Evolutionary conservation across 2,888 invertebrate species (phyloP).

Genomic region (Tenthredo distinguenda): DNA sequence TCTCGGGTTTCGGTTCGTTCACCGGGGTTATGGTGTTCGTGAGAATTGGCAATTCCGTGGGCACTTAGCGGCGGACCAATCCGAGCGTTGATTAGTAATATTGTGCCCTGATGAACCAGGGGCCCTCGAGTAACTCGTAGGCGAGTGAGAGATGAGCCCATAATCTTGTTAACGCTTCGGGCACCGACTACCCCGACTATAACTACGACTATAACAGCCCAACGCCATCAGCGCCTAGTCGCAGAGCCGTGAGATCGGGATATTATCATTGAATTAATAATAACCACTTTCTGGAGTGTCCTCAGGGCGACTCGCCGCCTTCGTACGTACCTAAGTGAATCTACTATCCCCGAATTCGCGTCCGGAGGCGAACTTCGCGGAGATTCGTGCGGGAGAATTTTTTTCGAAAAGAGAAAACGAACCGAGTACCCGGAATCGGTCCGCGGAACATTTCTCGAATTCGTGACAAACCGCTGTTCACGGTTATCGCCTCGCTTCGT

Average conservation of each 20-base stretch:
- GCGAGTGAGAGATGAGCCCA: conserved; percentile 75
- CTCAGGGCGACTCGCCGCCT: not conserved
- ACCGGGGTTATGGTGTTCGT: conserved; percentile 44
- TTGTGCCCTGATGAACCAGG: conserved; percentile 77
- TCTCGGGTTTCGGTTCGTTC: not conserved
- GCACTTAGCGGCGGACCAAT: conserved; percentile 73
- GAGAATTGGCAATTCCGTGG: conserved; percentile 74
- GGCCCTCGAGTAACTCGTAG: conserved; percentile 62
- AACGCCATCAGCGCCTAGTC: conserved; percentile 57
- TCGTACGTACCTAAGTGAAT: not conserved
- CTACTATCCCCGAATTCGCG: too few relatives aligned
- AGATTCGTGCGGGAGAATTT: not conserved
- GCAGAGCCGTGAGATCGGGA: conserved; percentile 60
- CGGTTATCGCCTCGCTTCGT: conserved; percentile 8
- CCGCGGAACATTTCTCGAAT: not conserved
- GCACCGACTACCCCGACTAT: conserved; percentile 65
- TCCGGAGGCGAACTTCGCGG: too few relatives aligned
- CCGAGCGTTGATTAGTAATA: conserved; percentile 75
- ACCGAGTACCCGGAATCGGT: not conserved
- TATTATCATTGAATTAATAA: conserved; percentile 71
- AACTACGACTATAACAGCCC: conserved; percentile 59
- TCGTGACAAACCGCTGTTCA: conserved; percentile 19
- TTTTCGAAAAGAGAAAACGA: not conserved
- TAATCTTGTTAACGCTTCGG: conserved; percentile 74
- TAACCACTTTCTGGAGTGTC: conserved; percentile 64